Base-by-base conservation (phyloP, 2,888 invertebrate species). In the Gymnocheta viridis region DNA sequence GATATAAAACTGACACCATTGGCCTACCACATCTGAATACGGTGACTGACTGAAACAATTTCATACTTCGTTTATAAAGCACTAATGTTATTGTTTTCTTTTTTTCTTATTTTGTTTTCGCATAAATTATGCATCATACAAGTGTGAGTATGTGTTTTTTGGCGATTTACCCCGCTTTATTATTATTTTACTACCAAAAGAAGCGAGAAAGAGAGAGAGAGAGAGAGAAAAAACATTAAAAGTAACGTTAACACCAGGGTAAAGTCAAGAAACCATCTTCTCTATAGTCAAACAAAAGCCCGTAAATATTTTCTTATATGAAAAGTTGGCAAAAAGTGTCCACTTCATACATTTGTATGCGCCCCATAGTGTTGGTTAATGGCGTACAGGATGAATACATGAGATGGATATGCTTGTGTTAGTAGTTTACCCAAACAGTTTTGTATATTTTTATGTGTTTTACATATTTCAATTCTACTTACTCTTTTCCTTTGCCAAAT, bases 51-150 rank as follows among this genome's bases (percentile, higher is more conserved):
- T 88, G 87, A 86, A 87, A 86, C 86, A 49, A 66, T 76, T 83
- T 47, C 32, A 24, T 54, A 62, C 38, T 70, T 80, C 66, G 73
- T 78, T 76, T 64, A 73, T 70, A 62, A 32, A 76, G 66, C 54
- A 66, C 74, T 66, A 64, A 56, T 62, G 32, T 70, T 70, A 24
- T 81, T 84, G 44, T 62, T n/a, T 56, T 44, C 35, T 38, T 67
- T 22, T 41, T 56, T 22, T 66, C 22, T 67, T 44, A 32, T 41
- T 73, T 29, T 74, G n/a, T 32, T 24, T 86, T 87, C 87, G 87
- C 88, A 89, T 89, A 89, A 89, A 89, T 89, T 89, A 89, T 89
- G 89, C 88, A 89, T 88, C 85, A 87, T 85, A 87, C 85, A 88
- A 87, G 78, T 86, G 82, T 60, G 76, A 82, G 73, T 78, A 58